Evolutionary conservation across 2,888 invertebrate species (phyloP), one percentile per base, ranked within the genome.

Genomic region (Penaeus monodon): DNA sequence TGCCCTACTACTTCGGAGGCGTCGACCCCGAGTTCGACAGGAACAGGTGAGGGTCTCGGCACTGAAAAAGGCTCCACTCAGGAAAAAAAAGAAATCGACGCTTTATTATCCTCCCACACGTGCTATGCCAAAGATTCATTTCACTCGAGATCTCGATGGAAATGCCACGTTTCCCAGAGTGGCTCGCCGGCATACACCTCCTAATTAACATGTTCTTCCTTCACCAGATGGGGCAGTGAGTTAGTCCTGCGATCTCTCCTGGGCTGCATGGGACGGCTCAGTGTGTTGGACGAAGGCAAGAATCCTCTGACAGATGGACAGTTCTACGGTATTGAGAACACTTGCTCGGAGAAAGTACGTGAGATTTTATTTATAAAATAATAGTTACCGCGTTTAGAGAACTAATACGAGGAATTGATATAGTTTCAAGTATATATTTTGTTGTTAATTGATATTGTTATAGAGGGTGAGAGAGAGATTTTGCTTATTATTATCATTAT

Each of bases 1-100:
- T 95, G 0, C 93, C 94, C 64, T 96, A 97, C 92, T 97, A 96
- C 93, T 94, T 97, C 91, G 98, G 97, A 2, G 98, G 98, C 0
- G 94, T 96, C 4, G 96, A 97, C 8, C 96, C 97, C 2, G 96
- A 95, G 88, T 94, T 95, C 89, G 89, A 91, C 22, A 87, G 88
- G 27, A 74, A 88, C 12, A 87, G 89, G 88, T 91, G 89, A 90
- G 89, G 85, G 8, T 33, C 17, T 57, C 20, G 17, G 57, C 44
- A 10, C 44, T 44, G 44, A 44, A 10, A 10, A 10, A 6, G 44
- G 10, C 44, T 44, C 8, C 44, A 6, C 44, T 44, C 44, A 10
- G 44, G 10, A 44, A 1, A 44, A 44, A 44, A 8, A 44, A 6
- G n/a, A 38, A 38, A 38, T 38, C 10, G 44, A 44, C 10, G 10